phyloP scores from a whole-genome alignment of 2,888 invertebrate genomes.

The Acanthosepion esculentum region DNA sequence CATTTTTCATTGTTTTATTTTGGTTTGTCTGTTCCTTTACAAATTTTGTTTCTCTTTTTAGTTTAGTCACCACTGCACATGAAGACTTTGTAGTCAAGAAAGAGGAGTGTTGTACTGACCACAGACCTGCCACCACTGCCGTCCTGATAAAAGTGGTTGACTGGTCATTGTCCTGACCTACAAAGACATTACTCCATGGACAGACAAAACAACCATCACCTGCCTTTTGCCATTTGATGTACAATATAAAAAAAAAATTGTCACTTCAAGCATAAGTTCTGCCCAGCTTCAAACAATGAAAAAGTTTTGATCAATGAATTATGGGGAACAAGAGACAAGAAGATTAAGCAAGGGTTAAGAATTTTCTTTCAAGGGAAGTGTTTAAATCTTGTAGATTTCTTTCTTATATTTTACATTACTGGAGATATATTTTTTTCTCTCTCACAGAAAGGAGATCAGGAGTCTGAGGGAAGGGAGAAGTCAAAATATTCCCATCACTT shows the following conservation, averaged over 20 bases:
- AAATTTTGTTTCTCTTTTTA: background rate
- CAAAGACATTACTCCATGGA: background rate
- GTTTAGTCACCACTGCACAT: background rate
- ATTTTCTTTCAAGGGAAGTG: constrained; percentile 42
- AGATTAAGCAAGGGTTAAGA: constrained; percentile 44
- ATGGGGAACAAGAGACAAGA: constrained; percentile 46
- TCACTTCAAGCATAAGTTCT: constrained; percentile 49
- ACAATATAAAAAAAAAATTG: constrained; percentile 42
- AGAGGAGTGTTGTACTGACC: background rate
- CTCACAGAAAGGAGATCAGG: background rate
- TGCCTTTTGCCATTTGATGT: constrained; percentile 24
- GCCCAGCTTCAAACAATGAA: constrained; percentile 45
- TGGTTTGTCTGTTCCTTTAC: background rate
- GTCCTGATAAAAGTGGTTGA: background rate
- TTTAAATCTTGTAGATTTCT: background rate
- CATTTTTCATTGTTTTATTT: background rate
- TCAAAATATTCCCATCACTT: constrained; percentile 23
- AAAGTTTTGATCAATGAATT: background rate
- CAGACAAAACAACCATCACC: background rate
- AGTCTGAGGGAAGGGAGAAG: background rate
- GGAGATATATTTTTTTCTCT: background rate
- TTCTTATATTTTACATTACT: background rate
- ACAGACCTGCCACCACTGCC: constrained; percentile 10
- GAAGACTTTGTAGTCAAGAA: background rate
- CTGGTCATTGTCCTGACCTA: background rate